These are phyloP conservation scores for Stenolophus ochropezus DNA, from an alignment of 2,888 invertebrate species.

Conservation along the genomic window DNA sequence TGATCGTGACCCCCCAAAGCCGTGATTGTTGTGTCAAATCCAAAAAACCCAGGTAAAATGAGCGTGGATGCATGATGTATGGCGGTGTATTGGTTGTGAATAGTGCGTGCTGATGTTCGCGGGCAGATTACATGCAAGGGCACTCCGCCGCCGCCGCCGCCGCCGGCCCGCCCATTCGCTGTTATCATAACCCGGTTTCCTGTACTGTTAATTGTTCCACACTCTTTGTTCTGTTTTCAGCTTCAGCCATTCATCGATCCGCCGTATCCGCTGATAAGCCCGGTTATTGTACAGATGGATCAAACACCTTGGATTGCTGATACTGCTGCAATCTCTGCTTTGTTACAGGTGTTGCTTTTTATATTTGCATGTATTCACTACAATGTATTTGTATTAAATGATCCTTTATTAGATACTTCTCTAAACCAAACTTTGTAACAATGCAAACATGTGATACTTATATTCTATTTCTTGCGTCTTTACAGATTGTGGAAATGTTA, in stretches of 20 bases:
- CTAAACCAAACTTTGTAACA: too few species aligned
- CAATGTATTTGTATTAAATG: too few species aligned
- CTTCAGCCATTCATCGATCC: constrained; percentile 42
- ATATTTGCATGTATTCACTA: too few species aligned
- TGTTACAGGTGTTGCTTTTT: too few species aligned
- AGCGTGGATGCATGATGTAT: background rate
- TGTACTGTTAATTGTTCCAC: constrained; percentile 55
- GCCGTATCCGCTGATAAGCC: background rate
- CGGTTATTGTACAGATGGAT: constrained; percentile 13
- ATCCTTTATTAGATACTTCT: too few species aligned
- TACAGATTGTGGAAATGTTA: too few species aligned
- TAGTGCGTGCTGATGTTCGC: constrained; percentile 34
- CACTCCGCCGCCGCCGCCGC: constrained; percentile 18
- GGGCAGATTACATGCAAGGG: constrained; percentile 45
- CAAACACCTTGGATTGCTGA: constrained; percentile 16
- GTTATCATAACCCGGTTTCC: constrained; percentile 56
- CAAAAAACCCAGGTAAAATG: background rate
- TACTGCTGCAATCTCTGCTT: too few species aligned
- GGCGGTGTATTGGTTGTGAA: background rate
- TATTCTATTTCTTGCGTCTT: too few species aligned
- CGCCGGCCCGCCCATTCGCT: constrained; percentile 49
- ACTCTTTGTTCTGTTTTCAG: constrained; percentile 50
- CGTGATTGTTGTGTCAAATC: background rate
- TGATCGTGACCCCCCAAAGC: background rate
- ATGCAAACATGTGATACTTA: too few species aligned